A percentile compares a stretch with the other conserved stretches of the same genome.
These are phyloP conservation scores for Ophion slaviceki DNA, from an alignment of 2,888 invertebrate species.

Conservation along the genomic window DNA sequence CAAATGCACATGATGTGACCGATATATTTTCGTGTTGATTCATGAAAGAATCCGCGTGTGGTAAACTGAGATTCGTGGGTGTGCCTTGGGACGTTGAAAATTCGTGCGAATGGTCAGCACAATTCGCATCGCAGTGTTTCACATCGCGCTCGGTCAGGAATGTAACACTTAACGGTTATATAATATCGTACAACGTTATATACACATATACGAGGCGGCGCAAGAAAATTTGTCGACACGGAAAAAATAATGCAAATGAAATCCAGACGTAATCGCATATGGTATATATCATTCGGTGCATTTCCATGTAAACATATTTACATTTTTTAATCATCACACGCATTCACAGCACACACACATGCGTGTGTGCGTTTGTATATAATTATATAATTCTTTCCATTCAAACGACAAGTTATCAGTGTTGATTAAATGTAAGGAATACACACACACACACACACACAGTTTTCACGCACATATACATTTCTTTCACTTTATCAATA, in stretches of 20 bases:
- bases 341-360: too few relatives aligned
- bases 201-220: background rate
- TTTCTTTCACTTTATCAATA: too few relatives aligned
- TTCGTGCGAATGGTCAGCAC: slow-evolving; percentile 41
- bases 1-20: background rate
- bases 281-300: background rate
- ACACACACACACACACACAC: too few relatives aligned
- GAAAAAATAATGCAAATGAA: background rate
- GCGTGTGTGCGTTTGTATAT: too few relatives aligned
- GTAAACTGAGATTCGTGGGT: slow-evolving; percentile 30
- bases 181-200: background rate
- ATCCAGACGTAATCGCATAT: background rate
- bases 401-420: too few relatives aligned
- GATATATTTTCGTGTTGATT: background rate
- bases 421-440: too few relatives aligned
- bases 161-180: slow-evolving; percentile 36
- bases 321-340: background rate
- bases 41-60: slow-evolving; percentile 14
- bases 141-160: slow-evolving; percentile 25
- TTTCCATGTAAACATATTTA: background rate
- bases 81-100: slow-evolving; percentile 6
- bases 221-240: background rate
- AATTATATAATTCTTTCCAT: too few relatives aligned
- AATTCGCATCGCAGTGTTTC: slow-evolving; percentile 2
- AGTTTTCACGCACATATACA: too few relatives aligned